Conservation (phyloP, 2,888 invertebrate genomes). For the Drosophila tripunctata region DNA sequence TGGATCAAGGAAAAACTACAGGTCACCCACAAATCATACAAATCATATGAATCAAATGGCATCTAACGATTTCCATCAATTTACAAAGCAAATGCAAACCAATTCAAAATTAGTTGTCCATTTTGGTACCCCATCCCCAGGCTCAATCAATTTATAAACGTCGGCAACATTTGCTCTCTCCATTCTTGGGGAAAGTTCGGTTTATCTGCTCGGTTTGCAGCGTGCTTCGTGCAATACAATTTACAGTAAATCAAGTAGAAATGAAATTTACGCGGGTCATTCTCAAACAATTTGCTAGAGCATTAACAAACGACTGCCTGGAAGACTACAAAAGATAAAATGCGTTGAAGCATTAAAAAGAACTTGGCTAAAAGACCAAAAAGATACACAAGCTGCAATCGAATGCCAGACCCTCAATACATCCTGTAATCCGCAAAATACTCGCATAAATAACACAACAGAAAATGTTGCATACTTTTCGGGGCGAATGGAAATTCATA, state of each 20-base stretch:
- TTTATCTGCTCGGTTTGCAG: constrained; percentile 38
- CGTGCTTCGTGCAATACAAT: constrained; percentile 57
- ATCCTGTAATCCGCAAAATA: constrained; percentile 33
- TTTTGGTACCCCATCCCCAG: background rate
- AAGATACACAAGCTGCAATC: constrained; percentile 31
- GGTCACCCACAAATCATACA: constrained; percentile 22
- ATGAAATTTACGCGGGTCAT: constrained; percentile 77
- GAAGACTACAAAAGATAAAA: constrained; percentile 63
- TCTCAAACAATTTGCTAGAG: constrained; percentile 73
- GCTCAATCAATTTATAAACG: constrained; percentile 62
- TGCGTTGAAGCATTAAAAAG: constrained; percentile 63
- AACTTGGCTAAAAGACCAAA: constrained; percentile 24
- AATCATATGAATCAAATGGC: constrained; percentile 46
- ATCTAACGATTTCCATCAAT: constrained; percentile 15
- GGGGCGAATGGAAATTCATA: constrained; percentile 41
- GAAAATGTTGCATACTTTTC: constrained; percentile 26
- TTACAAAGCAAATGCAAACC: constrained; percentile 30
- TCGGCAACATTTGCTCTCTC: constrained; percentile 46
- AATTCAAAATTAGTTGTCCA: constrained; percentile 36
- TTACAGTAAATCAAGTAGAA: constrained; percentile 74
- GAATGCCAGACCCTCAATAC: constrained; percentile 7
- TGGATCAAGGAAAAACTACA: constrained; percentile 7
- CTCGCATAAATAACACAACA: constrained; percentile 32
- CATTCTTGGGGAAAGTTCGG: constrained; percentile 13
- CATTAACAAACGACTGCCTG: constrained; percentile 34